Percentiles rank a stretch among this genome's conserved stretches.
These are phyloP conservation scores for Altica lythri DNA, from an alignment of 2,888 invertebrate species.

Conservation along the genomic window DNA sequence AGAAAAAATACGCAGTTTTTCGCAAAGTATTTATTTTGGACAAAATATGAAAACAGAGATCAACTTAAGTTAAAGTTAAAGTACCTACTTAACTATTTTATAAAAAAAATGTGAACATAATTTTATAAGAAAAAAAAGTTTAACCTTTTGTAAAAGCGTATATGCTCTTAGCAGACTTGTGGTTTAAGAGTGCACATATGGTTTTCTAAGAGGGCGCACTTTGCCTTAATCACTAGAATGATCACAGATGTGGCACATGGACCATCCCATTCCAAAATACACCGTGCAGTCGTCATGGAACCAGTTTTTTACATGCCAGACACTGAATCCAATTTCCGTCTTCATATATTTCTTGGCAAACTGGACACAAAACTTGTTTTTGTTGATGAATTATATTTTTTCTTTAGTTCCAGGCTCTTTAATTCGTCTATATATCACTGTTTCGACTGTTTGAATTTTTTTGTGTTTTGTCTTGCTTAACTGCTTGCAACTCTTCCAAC, in stretches of 20 bases:
- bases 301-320: conserved; percentile 13
- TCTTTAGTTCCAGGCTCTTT: neutral
- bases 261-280: conserved; percentile 18
- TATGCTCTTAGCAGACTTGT: conserved; percentile 9
- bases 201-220: conserved; percentile 8
- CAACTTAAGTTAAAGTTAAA: neutral
- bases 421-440: neutral
- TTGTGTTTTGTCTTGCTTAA: no score
- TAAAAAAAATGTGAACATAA: conserved; percentile 5
- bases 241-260: conserved; percentile 10
- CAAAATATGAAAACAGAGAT: neutral
- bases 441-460: neutral
- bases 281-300: conserved; percentile 16
- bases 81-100: conserved; percentile 6
- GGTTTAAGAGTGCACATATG: conserved; percentile 16
- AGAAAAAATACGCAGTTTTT: no score
- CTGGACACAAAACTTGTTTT: conserved; percentile 13
- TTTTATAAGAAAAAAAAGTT: conserved; percentile 10
- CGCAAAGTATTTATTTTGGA: neutral
- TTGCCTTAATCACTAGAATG: conserved; percentile 9
- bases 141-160: conserved; percentile 10
- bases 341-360: conserved; percentile 16
- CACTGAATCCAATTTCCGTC: conserved; percentile 17
- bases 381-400: conserved; percentile 3
- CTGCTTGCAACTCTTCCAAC: conserved; percentile 13